Base-by-base conservation (phyloP, 2,888 invertebrate genomes). In the Anorthoa munda region DNA sequence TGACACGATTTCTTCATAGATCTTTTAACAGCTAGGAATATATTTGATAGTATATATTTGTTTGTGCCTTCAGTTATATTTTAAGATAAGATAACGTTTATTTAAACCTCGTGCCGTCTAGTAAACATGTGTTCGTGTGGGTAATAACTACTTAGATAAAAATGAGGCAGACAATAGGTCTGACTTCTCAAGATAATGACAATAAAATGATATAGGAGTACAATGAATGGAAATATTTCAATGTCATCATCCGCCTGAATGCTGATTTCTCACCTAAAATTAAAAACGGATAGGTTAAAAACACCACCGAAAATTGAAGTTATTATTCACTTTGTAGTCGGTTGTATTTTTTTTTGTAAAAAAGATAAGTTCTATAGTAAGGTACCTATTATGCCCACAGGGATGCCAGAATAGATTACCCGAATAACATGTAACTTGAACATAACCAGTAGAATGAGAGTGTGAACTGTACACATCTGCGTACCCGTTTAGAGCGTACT, bases 81-180 rank as follows among this genome's bases (percentile, higher is more conserved):
- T 31, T 46, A 77, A 15, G 84, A 83, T 84, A 73, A 81, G 82
- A 75, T 84, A 81, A 59, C 63, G 58, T 66, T 45, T 67, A 58
- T 67, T 60, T 67, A 48, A 48, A 50, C 23, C 51, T 63, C 73
- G 55, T 59, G 79, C 55, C 65, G 58, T 39, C 61, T 72, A 67
- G 56, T 64, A 63, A 50, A 51, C 21, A 53, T 76, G 64, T 67
- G 64, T 77, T 56, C 51, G 26, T 72, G 61, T 69, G 50, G n/a
- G 53, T 71, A 74, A 65, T 53, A 18, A 39, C 7, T 59, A 70
- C 26, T 1, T 50, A 73, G 70, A 83, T 83, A 78, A 81, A 68
- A 75, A 51, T 72, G 45, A 72, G 61, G 66, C 72, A 68, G 58
- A 53, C n/a, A 81, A 67, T 71, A 81, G 31, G 39, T 66, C 69